Conservation (phyloP, 2,797 vertebrate genomes). For the Melanotaenia boesemani region DNA sequence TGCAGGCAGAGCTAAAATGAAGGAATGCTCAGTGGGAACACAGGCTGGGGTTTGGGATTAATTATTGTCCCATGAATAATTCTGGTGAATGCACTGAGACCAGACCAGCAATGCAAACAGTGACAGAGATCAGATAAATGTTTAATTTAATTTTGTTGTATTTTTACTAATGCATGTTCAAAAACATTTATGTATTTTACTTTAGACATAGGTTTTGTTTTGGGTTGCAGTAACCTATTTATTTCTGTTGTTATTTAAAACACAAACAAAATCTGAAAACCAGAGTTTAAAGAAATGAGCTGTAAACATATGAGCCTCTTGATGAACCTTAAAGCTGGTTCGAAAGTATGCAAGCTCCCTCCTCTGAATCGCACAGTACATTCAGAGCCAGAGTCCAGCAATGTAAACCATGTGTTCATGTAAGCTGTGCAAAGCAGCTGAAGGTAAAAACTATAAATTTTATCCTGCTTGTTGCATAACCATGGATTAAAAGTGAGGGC, state of each 20-base stretch:
- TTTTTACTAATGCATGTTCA: background rate
- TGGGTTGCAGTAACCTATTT: background rate
- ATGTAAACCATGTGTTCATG: background rate
- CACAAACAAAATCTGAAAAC: background rate
- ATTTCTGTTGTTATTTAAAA: background rate
- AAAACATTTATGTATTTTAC: no score
- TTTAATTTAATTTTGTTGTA: background rate
- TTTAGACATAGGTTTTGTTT: background rate
- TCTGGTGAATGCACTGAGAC: conserved; percentile 22
- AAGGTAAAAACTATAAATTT: background rate
- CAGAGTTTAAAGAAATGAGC: background rate
- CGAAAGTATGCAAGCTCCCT: background rate
- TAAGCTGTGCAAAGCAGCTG: background rate
- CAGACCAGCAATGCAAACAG: background rate
- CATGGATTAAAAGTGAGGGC: background rate
- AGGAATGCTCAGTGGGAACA: conserved; percentile 44
- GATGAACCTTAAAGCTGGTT: background rate
- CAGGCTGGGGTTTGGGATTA: conserved; percentile 23
- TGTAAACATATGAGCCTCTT: background rate
- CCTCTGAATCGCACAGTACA: background rate
- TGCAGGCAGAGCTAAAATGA: conserved; percentile 7
- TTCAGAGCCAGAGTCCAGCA: background rate
- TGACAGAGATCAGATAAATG: background rate
- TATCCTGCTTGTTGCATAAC: background rate
- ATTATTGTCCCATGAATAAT: conserved; percentile 29